phyloP scores from a whole-genome alignment of 2,113 vertebrate genomes.

The Salvelinus namaycush region DNA sequence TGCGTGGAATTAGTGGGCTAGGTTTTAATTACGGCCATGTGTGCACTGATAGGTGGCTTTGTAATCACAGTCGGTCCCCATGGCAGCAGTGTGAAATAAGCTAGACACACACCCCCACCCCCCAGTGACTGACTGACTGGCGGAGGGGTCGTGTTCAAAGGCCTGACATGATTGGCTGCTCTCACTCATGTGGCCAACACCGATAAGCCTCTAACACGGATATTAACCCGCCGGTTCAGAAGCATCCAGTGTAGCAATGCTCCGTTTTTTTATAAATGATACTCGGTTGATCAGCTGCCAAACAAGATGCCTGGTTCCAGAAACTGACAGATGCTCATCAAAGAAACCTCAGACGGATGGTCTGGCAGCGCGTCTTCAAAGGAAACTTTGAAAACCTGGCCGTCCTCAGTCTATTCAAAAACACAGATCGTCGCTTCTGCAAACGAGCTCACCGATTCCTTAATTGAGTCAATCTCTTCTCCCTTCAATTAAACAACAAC shows the following conservation, averaged over 20 bases:
- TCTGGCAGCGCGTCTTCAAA: background rate
- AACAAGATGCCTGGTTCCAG: background rate
- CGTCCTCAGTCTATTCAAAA: background rate
- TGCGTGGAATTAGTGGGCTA: slow-evolving; percentile 48
- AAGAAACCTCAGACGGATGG: background rate
- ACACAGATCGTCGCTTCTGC: background rate
- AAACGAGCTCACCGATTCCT: background rate
- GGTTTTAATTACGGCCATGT: slow-evolving; percentile 53
- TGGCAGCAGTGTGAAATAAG: slow-evolving; percentile 39
- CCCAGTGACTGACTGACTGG: slow-evolving; percentile 1
- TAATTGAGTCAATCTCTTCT: background rate
- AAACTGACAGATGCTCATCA: background rate
- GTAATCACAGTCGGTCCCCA: slow-evolving; percentile 50
- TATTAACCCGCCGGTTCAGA: background rate
- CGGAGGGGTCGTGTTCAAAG: background rate
- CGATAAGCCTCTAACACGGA: background rate
- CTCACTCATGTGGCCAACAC: slow-evolving; percentile 3
- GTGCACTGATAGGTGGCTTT: slow-evolving; percentile 48
- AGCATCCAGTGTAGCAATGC: background rate
- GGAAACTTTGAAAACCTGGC: background rate
- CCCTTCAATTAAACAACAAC: background rate
- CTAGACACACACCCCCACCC: background rate
- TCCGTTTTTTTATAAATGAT: background rate
- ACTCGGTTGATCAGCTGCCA: background rate
- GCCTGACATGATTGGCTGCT: background rate